Percentiles rank a stretch among this genome's conserved stretches.
Evolutionary conservation across 2,888 invertebrate genomes (phyloP).

Genomic region (Philhelius pedissequus): DNA sequence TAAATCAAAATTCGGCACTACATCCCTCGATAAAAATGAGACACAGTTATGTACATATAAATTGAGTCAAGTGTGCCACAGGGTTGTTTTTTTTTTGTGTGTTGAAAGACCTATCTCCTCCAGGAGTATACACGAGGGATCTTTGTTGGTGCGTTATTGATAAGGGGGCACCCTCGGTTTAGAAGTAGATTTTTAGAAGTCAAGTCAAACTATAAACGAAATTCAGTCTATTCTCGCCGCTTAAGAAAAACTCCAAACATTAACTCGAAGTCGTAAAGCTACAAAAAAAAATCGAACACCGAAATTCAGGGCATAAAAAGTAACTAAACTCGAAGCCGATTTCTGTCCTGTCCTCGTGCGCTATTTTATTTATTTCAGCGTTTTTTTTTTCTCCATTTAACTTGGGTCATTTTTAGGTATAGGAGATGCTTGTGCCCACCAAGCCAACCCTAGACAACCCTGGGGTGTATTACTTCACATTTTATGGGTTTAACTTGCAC

Average conservation of each 20-base stretch:
- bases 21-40: slow-evolving; percentile 24
- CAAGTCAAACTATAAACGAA: slow-evolving; percentile 32
- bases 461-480: slow-evolving; percentile 51
- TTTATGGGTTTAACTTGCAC: slow-evolving; percentile 34
- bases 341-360: not conserved
- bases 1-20: slow-evolving; percentile 60
- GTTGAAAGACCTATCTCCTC: slow-evolving; percentile 5
- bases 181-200: slow-evolving; percentile 7
- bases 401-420: slow-evolving; percentile 61
- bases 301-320: not conserved
- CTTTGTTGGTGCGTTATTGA: slow-evolving; percentile 10
- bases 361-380: too few species aligned
- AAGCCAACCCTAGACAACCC: slow-evolving; percentile 49
- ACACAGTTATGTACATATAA: slow-evolving; percentile 39
- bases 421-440: slow-evolving; percentile 53
- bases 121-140: not conserved
- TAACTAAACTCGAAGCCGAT: slow-evolving; percentile 13
- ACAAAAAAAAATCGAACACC: not conserved
- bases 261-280: not conserved
- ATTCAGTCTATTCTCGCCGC: not conserved
- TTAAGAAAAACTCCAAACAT: not conserved
- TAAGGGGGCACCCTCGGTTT: slow-evolving; percentile 14
- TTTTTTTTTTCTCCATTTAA: slow-evolving; percentile 50
- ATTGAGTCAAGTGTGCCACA: slow-evolving; percentile 12
- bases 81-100: not conserved